Conservation (phyloP, 2,888 invertebrate species). For the Drosophila nr. fundita region DNA sequence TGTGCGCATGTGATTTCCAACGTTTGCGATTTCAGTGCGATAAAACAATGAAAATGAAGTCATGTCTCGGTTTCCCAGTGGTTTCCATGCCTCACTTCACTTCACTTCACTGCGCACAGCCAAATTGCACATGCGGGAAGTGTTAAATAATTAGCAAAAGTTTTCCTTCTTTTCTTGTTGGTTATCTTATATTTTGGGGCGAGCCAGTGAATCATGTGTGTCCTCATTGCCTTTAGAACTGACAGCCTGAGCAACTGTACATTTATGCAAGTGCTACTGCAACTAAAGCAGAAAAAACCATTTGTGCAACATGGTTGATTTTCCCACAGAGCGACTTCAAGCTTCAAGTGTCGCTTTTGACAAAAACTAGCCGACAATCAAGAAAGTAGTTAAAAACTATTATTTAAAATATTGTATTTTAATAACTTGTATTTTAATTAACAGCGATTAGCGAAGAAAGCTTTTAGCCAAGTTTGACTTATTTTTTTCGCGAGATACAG, state of each 20-base stretch:
- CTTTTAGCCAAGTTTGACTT: not conserved
- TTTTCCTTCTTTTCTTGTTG: constrained; percentile 13
- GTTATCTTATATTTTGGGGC: constrained; percentile 2
- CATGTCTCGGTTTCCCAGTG: constrained; percentile 49
- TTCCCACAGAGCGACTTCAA: not conserved
- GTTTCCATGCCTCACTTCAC: constrained; percentile 23
- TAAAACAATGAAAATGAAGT: constrained; percentile 72
- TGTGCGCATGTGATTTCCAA: constrained; percentile 75
- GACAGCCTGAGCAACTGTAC: not conserved
- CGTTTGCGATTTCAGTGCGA: constrained; percentile 60
- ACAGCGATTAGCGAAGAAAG: not conserved
- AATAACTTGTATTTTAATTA: not conserved
- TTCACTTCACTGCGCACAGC: constrained; percentile 5
- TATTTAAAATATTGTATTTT: not conserved
- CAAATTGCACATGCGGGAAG: constrained; percentile 60
- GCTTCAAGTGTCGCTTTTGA: not conserved
- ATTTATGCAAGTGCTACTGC: not conserved
- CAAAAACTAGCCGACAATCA: not conserved
- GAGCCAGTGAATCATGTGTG: constrained; percentile 19
- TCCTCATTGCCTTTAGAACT: not conserved
- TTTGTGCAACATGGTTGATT: not conserved
- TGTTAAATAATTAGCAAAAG: constrained; percentile 50
- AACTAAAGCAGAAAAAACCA: not conserved
- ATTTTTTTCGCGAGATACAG: not conserved
- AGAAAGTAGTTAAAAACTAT: not conserved